Evolutionary conservation across 2,113 vertebrate species (phyloP), one percentile per base, ranked within the genome.

Genomic region (Sebastes schlegelii): DNA sequence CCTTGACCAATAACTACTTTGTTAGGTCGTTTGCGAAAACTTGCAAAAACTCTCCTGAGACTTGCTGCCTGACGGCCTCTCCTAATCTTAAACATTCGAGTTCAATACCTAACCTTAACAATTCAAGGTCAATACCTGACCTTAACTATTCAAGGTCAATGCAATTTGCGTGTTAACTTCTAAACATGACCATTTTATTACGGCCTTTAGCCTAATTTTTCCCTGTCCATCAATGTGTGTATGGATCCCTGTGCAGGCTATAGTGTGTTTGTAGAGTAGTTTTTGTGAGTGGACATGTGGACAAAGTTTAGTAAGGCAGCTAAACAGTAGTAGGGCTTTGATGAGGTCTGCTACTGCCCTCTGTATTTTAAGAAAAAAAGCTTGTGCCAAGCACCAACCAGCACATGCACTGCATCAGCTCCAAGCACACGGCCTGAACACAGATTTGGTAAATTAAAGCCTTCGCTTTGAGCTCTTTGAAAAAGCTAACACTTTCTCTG

Each of bases 361-460:
- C 65, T 86, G 77, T 93, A 83, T 91, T 93, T 93, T 87, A 85
- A 88, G 34, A 57, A 49, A 80, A 66, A 72, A 65, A 55, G 40
- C 55, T 40, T 1, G 64, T 84, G 69, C 88, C 74, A 86, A 86
- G 78, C 10, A 57, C 79, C 86, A 79, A 84, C 84, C 71, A 77
- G 60, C 54, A 69, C 80, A 79, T 85, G 78, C 75, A 71, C 67
- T 84, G 66, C 82, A 79, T 49, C 69, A 67, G 58, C 72, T 80
- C 77, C 58, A 63, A 75, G 72, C 49, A 69, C 86, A 90, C 83
- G 85, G 79, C 73, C 78, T 63, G 80, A 84, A 89, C 71, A 78
- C 84, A 87, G 68, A 85, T 75, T 82, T 80, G 69, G 89, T 70
- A 92, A 94, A 92, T 92, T 93, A 88, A 73, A 92, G 70, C 76